Conservation (phyloP, 2,888 invertebrate species). For the Quadroppia sp. region DNA sequence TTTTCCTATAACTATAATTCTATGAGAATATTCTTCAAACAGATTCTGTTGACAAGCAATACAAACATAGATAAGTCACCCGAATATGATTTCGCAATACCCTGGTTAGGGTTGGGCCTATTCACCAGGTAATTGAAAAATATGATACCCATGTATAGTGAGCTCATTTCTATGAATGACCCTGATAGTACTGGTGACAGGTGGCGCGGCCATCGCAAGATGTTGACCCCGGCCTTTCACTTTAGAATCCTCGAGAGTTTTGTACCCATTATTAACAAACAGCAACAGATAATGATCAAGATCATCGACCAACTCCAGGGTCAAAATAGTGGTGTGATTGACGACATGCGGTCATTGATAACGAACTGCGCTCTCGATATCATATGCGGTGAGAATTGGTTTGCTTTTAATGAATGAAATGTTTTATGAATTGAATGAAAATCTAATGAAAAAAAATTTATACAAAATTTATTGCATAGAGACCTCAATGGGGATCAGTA, state of each 20-base stretch:
- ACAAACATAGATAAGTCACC: conserved; percentile 53
- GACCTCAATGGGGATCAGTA: conserved; percentile 48
- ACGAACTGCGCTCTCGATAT: conserved; percentile 49
- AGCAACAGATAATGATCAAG: conserved; percentile 46
- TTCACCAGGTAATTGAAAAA: conserved; percentile 52
- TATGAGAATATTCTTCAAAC: no score
- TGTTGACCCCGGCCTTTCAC: conserved; percentile 49
- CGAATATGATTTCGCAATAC: conserved; percentile 55
- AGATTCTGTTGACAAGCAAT: conserved; percentile 51
- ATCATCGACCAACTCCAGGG: background rate
- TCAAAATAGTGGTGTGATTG: conserved; percentile 20
- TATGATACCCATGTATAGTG: background rate
- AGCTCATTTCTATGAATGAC: background rate
- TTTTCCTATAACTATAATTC: background rate
- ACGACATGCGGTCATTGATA: conserved; percentile 47
- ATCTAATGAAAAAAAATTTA: no score
- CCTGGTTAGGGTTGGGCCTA: conserved; percentile 58
- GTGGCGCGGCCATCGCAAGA: conserved; percentile 47
- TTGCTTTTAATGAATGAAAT: background rate
- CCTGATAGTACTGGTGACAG: conserved; percentile 42
- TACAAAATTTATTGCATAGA: no score
- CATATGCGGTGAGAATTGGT: conserved; percentile 43
- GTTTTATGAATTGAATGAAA: no score
- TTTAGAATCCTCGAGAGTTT: conserved; percentile 48
- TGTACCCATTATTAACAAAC: conserved; percentile 47